Evolutionary conservation across 2,797 vertebrate species (phyloP).

Genomic region (Podarcis lilfordi): DNA sequence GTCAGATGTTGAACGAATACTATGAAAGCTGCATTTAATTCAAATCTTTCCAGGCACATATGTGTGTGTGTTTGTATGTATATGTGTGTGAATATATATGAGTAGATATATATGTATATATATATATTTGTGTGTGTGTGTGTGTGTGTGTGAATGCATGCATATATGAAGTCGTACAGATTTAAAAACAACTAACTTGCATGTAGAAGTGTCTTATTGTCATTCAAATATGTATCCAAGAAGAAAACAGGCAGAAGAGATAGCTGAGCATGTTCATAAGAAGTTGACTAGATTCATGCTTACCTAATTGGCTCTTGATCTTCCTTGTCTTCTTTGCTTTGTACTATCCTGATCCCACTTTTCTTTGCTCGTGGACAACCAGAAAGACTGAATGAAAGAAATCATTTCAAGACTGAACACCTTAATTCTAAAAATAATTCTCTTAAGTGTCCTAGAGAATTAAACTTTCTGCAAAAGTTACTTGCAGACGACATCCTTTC

Average conservation of each 20-base stretch:
- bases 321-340: conserved; percentile 99
- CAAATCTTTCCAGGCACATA: not conserved
- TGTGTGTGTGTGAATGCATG: too few relatives aligned
- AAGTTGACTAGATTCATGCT: conserved; percentile 43
- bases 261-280: not conserved
- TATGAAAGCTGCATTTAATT: not conserved
- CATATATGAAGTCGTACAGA: not conserved
- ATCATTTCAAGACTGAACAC: conserved; percentile 46
- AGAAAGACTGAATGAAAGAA: conserved; percentile 89
- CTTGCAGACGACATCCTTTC: not conserved
- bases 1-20: not conserved
- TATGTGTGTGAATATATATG: too few relatives aligned
- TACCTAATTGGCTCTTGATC: conserved; percentile 99
- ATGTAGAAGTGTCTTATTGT: not conserved
- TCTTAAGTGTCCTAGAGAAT: conserved; percentile 5
- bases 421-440: conserved; percentile 11
- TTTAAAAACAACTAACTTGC: not conserved
- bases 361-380: conserved; percentile 98
- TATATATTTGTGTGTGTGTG: too few relatives aligned
- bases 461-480: not conserved
- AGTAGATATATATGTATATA: too few relatives aligned
- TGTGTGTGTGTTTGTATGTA: too few relatives aligned
- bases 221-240: not conserved
- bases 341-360: conserved; percentile 97
- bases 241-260: conserved; percentile 12